Percentiles rank a stretch among this genome's conserved stretches.
These are phyloP conservation scores for Latrodectus hesperus DNA, from an alignment of 2,888 invertebrate genomes.

Conservation along the genomic window DNA sequence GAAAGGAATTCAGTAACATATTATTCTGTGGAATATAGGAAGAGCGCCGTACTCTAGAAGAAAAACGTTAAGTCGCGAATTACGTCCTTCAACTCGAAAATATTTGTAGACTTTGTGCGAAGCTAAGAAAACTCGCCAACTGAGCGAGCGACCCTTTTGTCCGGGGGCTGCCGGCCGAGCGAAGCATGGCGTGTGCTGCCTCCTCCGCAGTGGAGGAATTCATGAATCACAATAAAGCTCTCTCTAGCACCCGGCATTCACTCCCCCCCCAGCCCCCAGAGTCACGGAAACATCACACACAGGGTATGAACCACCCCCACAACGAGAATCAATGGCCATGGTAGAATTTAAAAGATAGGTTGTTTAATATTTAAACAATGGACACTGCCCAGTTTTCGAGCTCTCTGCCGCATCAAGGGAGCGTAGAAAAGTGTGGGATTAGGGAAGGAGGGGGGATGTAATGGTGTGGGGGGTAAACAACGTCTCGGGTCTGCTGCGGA, in stretches of 20 bases:
- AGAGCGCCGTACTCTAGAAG: too few species aligned
- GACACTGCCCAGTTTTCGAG: slow-evolving; percentile 62
- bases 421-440: not conserved
- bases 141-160: slow-evolving; percentile 34
- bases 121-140: slow-evolving; percentile 64
- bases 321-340: slow-evolving; percentile 60
- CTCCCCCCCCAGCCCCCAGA: slow-evolving; percentile 8
- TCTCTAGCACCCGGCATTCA: not conserved
- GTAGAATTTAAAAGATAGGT: slow-evolving; percentile 60
- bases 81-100: not conserved
- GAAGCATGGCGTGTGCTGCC: slow-evolving; percentile 54
- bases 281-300: slow-evolving; percentile 56
- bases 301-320: slow-evolving; percentile 11
- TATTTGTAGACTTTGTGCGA: not conserved
- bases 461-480: not conserved
- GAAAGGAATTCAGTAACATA: too few species aligned
- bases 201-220: slow-evolving; percentile 47
- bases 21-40: too few species aligned
- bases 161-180: not conserved
- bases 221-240: slow-evolving; percentile 69
- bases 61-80: too few species aligned
- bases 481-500: slow-evolving; percentile 7
- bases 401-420: not conserved
- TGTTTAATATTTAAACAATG: slow-evolving; percentile 69
- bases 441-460: not conserved